phyloP scores from a whole-genome alignment of 2,888 invertebrate genomes.

The Nephrotoma appendiculata region DNA sequence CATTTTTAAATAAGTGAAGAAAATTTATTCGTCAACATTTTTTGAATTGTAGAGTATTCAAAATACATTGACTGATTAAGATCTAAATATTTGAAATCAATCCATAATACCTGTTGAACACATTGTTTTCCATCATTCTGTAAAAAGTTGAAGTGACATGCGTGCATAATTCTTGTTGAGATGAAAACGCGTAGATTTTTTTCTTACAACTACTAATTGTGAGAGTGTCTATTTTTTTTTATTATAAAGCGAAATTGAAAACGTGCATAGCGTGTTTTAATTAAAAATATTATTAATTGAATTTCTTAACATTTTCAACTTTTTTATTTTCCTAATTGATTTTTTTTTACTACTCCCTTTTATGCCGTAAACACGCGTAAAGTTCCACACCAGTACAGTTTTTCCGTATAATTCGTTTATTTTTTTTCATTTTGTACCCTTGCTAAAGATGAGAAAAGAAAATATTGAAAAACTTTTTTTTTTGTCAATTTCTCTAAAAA shows the following conservation, averaged over 20 bases:
- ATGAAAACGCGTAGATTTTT: too few relatives aligned
- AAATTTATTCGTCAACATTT: too few relatives aligned
- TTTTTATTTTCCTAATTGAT: not conserved
- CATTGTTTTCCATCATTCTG: too few relatives aligned
- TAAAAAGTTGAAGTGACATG: too few relatives aligned
- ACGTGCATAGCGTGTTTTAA: not conserved
- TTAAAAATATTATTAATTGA: not conserved
- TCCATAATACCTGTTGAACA: too few relatives aligned
- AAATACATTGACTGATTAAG: too few relatives aligned
- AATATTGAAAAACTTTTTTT: not conserved
- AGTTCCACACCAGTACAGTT: not conserved
- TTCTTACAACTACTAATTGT: not conserved
- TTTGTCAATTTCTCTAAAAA: not conserved
- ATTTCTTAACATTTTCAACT: not conserved
- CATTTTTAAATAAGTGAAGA: too few relatives aligned
- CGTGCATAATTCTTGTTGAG: too few relatives aligned
- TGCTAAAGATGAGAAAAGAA: not conserved
- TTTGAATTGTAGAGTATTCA: too few relatives aligned
- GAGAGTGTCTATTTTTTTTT: not conserved
- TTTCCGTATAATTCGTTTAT: not conserved
- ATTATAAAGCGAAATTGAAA: not conserved
- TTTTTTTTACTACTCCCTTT: not conserved
- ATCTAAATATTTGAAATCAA: too few relatives aligned
- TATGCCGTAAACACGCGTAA: not conserved
- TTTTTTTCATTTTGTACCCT: not conserved